Evolutionary conservation across 1,140 invertebrate species (phyloP).

Genomic region (Nephila pilipes): DNA sequence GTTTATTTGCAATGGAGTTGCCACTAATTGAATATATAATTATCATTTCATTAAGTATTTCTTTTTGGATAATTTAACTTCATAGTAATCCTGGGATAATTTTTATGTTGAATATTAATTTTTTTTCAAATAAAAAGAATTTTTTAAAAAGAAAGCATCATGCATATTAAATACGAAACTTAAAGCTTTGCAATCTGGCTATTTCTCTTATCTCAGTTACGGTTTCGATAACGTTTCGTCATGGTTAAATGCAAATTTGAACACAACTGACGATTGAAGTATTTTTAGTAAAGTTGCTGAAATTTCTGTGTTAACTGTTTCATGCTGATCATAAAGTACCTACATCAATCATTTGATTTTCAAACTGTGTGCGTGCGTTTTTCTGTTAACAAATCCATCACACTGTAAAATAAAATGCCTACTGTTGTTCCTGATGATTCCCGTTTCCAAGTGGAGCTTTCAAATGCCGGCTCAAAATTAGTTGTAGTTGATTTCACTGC

Average conservation of each 20-base stretch:
- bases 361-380: background rate
- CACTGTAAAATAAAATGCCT: slow-evolving; percentile 75
- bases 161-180: too few species aligned
- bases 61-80: background rate
- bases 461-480: slow-evolving; percentile 90
- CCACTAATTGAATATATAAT: background rate
- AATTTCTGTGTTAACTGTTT: background rate
- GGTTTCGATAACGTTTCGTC: slow-evolving; percentile 36
- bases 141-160: too few species aligned
- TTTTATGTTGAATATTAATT: too few species aligned
- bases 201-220: background rate
- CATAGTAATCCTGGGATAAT: too few species aligned
- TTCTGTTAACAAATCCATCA: background rate
- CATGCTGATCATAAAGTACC: background rate
- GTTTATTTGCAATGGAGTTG: background rate
- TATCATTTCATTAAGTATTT: background rate
- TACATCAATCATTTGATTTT: background rate
- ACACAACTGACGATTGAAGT: background rate
- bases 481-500: slow-evolving; percentile 97
- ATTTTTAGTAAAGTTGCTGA: background rate
- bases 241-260: slow-evolving; percentile 3
- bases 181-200: background rate
- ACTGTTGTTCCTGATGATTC: slow-evolving; percentile 86
- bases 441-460: slow-evolving; percentile 91
- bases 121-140: too few species aligned